phyloP scores from a whole-genome alignment of 2,113 vertebrate genomes.

The Cyprinodon tularosa region DNA sequence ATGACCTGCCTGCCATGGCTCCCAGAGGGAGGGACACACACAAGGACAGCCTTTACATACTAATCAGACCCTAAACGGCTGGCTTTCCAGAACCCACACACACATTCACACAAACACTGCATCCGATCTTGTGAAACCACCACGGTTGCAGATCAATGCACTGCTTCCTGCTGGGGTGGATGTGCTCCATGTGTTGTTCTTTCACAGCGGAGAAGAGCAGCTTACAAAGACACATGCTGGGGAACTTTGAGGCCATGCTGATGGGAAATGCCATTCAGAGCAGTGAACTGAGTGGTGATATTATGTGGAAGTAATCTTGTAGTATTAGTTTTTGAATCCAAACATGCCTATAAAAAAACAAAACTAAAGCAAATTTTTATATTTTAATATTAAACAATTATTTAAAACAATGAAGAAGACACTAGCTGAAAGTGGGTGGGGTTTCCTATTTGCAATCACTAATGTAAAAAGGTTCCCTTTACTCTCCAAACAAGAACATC shows the following conservation, averaged over 20 bases:
- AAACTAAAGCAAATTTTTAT: neutral
- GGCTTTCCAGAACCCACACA: conserved; percentile 12
- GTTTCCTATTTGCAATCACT: neutral
- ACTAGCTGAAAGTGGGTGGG: neutral
- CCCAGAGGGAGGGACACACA: conserved; percentile 18
- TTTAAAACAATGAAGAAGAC: neutral
- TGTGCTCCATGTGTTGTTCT: neutral
- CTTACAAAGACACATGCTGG: neutral
- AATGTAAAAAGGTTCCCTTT: neutral
- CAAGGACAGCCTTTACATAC: conserved; percentile 15
- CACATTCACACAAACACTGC: conserved; percentile 19
- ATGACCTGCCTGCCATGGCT: conserved; percentile 13
- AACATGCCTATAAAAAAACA: neutral
- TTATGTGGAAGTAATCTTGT: too few relatives aligned
- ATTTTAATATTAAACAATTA: neutral
- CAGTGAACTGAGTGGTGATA: conserved; percentile 1
- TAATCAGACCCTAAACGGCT: conserved; percentile 14
- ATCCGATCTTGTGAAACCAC: conserved; percentile 42
- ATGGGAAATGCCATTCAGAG: neutral
- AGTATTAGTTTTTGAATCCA: neutral
- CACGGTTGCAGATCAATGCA: conserved; percentile 57
- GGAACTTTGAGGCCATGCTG: conserved; percentile 10
- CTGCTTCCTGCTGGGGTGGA: conserved; percentile 47
- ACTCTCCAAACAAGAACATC: neutral
- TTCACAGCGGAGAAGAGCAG: neutral